Evolutionary conservation across 1,140 invertebrate species (phyloP), one percentile per base, ranked within the genome.

Genomic region (Temnothorax nylanderi): DNA sequence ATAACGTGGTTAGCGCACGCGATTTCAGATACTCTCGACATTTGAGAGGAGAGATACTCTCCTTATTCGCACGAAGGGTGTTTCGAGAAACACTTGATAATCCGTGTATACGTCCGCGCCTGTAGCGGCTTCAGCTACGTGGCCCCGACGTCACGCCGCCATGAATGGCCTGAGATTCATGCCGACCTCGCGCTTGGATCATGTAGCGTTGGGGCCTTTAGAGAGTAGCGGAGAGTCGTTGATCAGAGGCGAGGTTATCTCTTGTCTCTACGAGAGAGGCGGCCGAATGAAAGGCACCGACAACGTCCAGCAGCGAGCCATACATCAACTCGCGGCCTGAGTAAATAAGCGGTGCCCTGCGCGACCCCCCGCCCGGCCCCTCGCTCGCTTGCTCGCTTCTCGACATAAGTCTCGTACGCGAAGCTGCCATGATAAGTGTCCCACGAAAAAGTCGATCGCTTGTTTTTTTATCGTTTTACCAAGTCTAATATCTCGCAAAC

Each of bases 271-370:
- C 78, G n/a, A 89, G 81, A 90, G 89, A 90, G 89, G 80, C 87
- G 89, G 87, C n/a, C 89, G 88, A 93, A 93, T 94, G 90, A 94
- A 94, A 94, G 93, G 92, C 87, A 92, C 93, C 93, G 93, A 93
- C 93, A 91, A 89, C 89, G 91, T 93, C 92, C 93, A 93, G 91
- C 92, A 92, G 91, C 91, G 87, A 89, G 78, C 89, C 90, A 92
- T 94, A 92, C 91, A 93, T 94, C 93, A 94, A 91, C 91, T 86
- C 74, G 89, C 87, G 91, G 89, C 92, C 93, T 91, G 90, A 93
- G 93, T 94, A 94, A 94, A 94, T 94, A 94, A 94, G 86, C 92
- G 89, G 86, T 92, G 89, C 91, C 89, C 89, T 82, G 84, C 88
- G 89, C 80, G 69, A 88, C 85, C 76, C 26, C 78, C 21, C 49